Percentiles rank a stretch among this genome's conserved stretches.
Evolutionary conservation across 92 coral and sea anemone genomes (phyloP).

Genomic region (Porites evermanni): DNA sequence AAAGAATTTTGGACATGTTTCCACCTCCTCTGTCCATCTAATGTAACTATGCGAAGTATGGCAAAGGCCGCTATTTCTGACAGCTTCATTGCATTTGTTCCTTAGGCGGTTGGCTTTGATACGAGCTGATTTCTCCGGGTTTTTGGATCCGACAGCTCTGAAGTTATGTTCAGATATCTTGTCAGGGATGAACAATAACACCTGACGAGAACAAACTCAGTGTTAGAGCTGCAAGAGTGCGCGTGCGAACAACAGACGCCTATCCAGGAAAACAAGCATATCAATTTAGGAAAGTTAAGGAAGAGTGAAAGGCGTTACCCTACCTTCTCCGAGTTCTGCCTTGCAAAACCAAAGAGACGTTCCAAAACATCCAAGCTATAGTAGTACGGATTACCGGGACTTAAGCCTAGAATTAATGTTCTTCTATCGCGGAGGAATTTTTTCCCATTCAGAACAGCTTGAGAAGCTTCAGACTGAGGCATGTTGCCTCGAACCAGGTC

Average conservation of each 20-base stretch:
- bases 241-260: too few species aligned
- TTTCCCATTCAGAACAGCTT: slow-evolving; percentile 66
- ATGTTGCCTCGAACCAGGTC: not conserved
- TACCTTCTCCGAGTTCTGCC: slow-evolving; percentile 68
- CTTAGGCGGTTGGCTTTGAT: slow-evolving; percentile 70
- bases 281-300: not conserved
- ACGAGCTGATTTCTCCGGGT: slow-evolving; percentile 83
- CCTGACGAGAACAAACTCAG: slow-evolving; percentile 36
- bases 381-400: slow-evolving; percentile 86
- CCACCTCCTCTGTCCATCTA: slow-evolving; percentile 81
- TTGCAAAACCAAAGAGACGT: slow-evolving; percentile 57
- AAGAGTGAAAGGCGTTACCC: not conserved
- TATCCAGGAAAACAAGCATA: not conserved
- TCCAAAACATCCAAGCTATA: slow-evolving; percentile 63
- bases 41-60: slow-evolving; percentile 51
- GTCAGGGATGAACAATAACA: slow-evolving; percentile 74
- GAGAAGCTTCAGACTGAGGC: slow-evolving; percentile 41
- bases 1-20: slow-evolving; percentile 61
- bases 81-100: slow-evolving; percentile 80
- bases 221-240: not conserved
- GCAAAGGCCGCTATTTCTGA: slow-evolving; percentile 41
- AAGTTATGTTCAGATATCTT: slow-evolving; percentile 83
- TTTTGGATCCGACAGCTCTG: slow-evolving; percentile 82
- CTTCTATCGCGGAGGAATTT: slow-evolving; percentile 52
- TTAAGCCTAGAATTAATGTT: slow-evolving; percentile 69